Evolutionary conservation across 2,888 invertebrate species (phyloP), one percentile per base, ranked within the genome.

Genomic region (Heteromyza rotundicornis): DNA sequence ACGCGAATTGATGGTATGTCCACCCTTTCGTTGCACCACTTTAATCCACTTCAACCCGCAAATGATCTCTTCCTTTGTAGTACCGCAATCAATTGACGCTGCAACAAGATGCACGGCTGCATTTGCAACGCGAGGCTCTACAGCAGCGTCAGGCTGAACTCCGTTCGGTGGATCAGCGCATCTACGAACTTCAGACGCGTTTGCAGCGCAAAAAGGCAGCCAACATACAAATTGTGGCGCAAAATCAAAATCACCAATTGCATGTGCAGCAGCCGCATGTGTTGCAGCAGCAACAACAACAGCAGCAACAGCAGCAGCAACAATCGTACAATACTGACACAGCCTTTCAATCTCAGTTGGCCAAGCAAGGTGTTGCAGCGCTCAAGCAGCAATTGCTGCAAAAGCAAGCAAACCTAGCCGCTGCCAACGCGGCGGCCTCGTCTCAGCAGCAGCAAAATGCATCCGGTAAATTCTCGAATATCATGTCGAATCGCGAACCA

Each of bases 61-160:
- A 54, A 12, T 20, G 12, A 22, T 51, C 14, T 22, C 22, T 23
- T 51, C 14, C 23, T 7, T 86, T 87, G 14, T 86, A 97, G 96
- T 95, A 96, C 82, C 94, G 96, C 66, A 97, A 96, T 86, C 96
- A 96, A 84, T 86, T 97, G 84, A 95, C 96, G 84, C 92, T 96
- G 84, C 95, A 97, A 82, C 96, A 95, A 85, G 96, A 92, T 85
- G 92, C 91, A 70, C 89, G 95, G 74, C 87, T 98, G 72, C 91
- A 92, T 68, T 91, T 93, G 73, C 96, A 97, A 84, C 87, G 94
- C 65, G 93, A 96, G 75, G 92, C 94, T 49, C 85, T 97, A 73
- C 91, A 92, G 59, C 92, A 94, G 72, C 86, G 94, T 54, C 95
- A 96, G 80, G 94, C 95, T 70, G 96, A 98, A 84, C 90, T 96